Percentiles rank a stretch among this genome's conserved stretches.
These are phyloP conservation scores for Trichopria drosophilae DNA, from an alignment of 2,888 invertebrate species.

Conservation along the genomic window DNA sequence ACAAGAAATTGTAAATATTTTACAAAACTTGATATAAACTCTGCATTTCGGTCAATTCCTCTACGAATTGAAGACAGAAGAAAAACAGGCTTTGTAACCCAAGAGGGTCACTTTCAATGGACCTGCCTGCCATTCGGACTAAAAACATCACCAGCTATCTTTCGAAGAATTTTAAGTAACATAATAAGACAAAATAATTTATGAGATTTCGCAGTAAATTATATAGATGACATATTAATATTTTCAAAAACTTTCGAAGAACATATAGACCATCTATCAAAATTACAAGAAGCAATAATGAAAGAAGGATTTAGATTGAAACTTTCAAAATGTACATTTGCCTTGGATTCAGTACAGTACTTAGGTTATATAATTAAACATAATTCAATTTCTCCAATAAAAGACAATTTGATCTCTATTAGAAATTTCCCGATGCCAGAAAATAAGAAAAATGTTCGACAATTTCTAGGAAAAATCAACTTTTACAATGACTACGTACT, in stretches of 20 bases:
- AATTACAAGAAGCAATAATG: constrained; percentile 23
- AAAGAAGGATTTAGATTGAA: constrained; percentile 33
- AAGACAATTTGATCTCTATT: constrained; percentile 34
- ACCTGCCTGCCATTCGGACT: constrained; percentile 26
- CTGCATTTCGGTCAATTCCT: constrained; percentile 39
- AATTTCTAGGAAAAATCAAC: constrained; percentile 15
- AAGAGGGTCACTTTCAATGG: constrained; percentile 21
- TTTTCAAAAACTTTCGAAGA: constrained; percentile 24
- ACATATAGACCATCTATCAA: constrained; percentile 15
- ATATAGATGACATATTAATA: constrained; percentile 27
- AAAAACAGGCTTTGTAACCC: constrained; percentile 32
- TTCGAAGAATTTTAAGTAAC: constrained; percentile 27
- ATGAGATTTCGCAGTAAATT: constrained; percentile 14
- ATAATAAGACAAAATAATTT: constrained; percentile 28
- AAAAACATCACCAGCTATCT: constrained; percentile 31
- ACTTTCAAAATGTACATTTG: constrained; percentile 5
- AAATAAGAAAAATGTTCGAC: no score
- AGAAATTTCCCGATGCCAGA: constrained; percentile 16
- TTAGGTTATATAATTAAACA: constrained; percentile 12
- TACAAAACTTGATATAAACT: constrained; percentile 36
- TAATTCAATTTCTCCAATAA: constrained; percentile 22
- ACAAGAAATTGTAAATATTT: constrained; percentile 31
- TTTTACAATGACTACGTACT: constrained; percentile 25
- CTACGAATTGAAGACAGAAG: constrained; percentile 31
- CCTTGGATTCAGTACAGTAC: not conserved